Evolutionary conservation across 2,888 invertebrate species (phyloP), one percentile per base, ranked within the genome.

Genomic region (Liodrosophila aerea): DNA sequence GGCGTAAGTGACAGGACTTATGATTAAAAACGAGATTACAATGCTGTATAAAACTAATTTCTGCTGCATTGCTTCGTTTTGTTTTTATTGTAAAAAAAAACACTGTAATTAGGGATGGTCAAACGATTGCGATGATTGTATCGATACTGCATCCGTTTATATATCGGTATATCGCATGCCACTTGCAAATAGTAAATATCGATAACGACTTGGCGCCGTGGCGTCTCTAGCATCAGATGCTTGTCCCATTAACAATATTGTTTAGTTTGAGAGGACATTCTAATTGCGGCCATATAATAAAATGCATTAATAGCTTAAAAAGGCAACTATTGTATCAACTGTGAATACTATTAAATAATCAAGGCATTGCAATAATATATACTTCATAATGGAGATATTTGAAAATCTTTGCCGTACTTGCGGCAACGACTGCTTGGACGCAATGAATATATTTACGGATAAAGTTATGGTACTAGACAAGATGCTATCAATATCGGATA

Each of bases 311-410:
- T n/a, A n/a, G n/a, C n/a, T n/a, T n/a, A n/a, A n/a, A n/a, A n/a
- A n/a, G n/a, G n/a, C n/a, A n/a, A n/a, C n/a, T n/a, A n/a, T n/a
- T n/a, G n/a, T n/a, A n/a, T n/a, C n/a, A n/a, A n/a, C n/a, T n/a
- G n/a, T n/a, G n/a, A n/a, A n/a, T n/a, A n/a, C n/a, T n/a, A n/a
- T n/a, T n/a, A n/a, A n/a, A n/a, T n/a, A n/a, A n/a, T n/a, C n/a
- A n/a, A n/a, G n/a, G n/a, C n/a, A n/a, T n/a, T n/a, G n/a, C n/a
- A n/a, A n/a, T n/a, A n/a, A n/a, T n/a, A n/a, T n/a, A n/a, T n/a
- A n/a, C n/a, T n/a, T n/a, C n/a, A n/a, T 1, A 5, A 77, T 86
- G 84, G 82, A 86, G 9, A 75, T 84, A 27, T 84, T 84, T 29
- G 73, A 82, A 30, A 76, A 73, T 46, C 64, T 76, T 4, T 84